phyloP scores from a whole-genome alignment of 2,113 vertebrate species.

The Prionailurus bengalensis region DNA sequence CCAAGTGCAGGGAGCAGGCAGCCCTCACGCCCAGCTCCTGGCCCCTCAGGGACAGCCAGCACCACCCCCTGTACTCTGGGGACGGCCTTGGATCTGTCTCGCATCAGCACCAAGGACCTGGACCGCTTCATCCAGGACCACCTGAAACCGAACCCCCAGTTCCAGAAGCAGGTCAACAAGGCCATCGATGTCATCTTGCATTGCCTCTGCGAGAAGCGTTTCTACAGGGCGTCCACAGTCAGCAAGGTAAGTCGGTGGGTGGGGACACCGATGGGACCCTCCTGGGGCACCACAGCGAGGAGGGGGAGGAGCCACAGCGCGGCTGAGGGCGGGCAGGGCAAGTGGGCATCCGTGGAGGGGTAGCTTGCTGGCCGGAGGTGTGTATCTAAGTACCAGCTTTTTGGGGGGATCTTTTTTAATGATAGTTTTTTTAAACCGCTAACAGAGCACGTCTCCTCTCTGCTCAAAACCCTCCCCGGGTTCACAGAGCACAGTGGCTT shows the following conservation, averaged over 20 bases:
- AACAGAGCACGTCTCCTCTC: not conserved
- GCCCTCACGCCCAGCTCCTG: not conserved
- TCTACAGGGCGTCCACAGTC: not conserved
- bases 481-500: not conserved
- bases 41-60: rapidly evolving
- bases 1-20: rapidly evolving
- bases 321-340: not conserved
- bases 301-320: not conserved
- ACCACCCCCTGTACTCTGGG: rapidly evolving
- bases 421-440: not conserved
- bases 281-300: rapidly evolving
- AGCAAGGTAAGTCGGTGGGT: constrained; percentile 63
- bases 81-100: not conserved
- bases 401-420: not conserved
- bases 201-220: constrained; percentile 42
- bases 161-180: not conserved
- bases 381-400: not conserved
- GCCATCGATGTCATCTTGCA: constrained; percentile 13
- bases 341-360: not conserved
- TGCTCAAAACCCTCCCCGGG: not conserved
- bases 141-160: constrained; percentile 30
- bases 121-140: constrained; percentile 65
- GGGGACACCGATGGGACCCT: rapidly evolving
- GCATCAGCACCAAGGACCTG: not conserved
- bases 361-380: not conserved